Percentiles rank a stretch among this genome's conserved stretches.
Evolutionary conservation across 2,888 invertebrate genomes (phyloP).

Genomic region (Rhingia rostrata): DNA sequence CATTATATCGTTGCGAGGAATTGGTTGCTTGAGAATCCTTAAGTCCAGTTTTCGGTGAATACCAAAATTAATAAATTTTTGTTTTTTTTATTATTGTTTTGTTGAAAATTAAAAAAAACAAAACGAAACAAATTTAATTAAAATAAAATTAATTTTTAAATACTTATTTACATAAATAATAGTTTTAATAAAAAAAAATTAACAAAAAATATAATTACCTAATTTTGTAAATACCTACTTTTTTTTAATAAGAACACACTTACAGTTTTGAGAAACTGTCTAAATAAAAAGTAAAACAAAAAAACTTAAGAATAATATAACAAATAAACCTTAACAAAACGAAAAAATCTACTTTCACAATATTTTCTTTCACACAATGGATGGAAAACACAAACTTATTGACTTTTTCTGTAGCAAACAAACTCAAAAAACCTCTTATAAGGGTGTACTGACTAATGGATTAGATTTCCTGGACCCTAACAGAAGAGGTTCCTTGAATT

Average conservation of each 20-base stretch:
- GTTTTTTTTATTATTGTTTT: slow-evolving; percentile 58
- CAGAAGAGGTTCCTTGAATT: slow-evolving; percentile 53
- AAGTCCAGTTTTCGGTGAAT: slow-evolving; percentile 74
- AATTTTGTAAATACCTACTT: slow-evolving; percentile 56
- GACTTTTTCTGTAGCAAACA: slow-evolving; percentile 58
- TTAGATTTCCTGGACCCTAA: slow-evolving; percentile 43
- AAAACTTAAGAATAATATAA: slow-evolving; percentile 4
- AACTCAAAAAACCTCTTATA: slow-evolving; percentile 62
- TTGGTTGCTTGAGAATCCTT: slow-evolving; percentile 63
- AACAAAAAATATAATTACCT: slow-evolving; percentile 33
- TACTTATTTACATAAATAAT: slow-evolving; percentile 70
- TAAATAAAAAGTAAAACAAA: slow-evolving; percentile 44
- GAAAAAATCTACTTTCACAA: slow-evolving; percentile 54
- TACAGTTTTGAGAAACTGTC: slow-evolving; percentile 52
- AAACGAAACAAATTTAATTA: slow-evolving; percentile 16
- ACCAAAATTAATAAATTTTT: slow-evolving; percentile 59
- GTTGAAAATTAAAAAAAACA: slow-evolving; percentile 31
- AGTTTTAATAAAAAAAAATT: slow-evolving; percentile 43
- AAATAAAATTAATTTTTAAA: slow-evolving; percentile 42
- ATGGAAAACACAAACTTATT: slow-evolving; percentile 70
- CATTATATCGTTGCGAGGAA: slow-evolving; percentile 39
- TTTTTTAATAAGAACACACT: slow-evolving; percentile 51
- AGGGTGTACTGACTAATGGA: slow-evolving; percentile 53
- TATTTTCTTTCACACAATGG: slow-evolving; percentile 76
- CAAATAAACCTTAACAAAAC: slow-evolving; percentile 28